Percentiles rank a stretch among this genome's conserved stretches.
These are phyloP conservation scores for Mastomys natalensis DNA, from an alignment of 2,113 vertebrate genomes.

Conservation along the genomic window DNA sequence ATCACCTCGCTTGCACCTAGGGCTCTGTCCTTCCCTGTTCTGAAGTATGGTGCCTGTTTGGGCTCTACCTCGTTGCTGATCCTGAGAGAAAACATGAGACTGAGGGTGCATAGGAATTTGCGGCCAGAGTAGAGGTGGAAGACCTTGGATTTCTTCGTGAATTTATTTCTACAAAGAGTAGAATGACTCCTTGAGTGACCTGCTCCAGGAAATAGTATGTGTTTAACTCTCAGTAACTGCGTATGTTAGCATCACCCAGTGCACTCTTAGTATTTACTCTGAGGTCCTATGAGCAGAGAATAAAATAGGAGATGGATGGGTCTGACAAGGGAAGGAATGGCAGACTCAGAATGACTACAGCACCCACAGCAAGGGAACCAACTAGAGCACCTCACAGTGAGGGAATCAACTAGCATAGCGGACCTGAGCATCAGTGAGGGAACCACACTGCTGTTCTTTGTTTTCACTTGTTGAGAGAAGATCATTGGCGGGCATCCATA, in stretches of 20 bases:
- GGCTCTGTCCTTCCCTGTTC: not conserved
- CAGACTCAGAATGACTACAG: not conserved
- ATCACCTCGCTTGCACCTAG: not conserved
- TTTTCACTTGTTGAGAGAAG: not conserved
- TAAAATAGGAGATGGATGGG: not conserved
- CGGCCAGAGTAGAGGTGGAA: fast-evolving
- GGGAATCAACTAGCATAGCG: too few relatives aligned
- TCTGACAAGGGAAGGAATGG: not conserved
- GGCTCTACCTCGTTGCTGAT: too few relatives aligned
- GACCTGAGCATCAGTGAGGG: too few relatives aligned
- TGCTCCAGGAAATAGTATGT: too few relatives aligned
- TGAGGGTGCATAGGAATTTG: not conserved
- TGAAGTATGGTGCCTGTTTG: not conserved
- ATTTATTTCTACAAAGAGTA: not conserved
- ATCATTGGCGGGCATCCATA: too few relatives aligned
- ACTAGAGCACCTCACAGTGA: too few relatives aligned
- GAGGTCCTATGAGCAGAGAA: too few relatives aligned
- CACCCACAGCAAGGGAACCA: too few relatives aligned
- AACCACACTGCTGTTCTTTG: not conserved
- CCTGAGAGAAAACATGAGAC: not conserved
- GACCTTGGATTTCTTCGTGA: not conserved
- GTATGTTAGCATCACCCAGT: too few relatives aligned
- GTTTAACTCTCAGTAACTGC: not conserved
- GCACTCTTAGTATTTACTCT: not conserved
- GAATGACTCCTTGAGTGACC: not conserved